Evolutionary conservation across 2,888 invertebrate species (phyloP), one percentile per base, ranked within the genome.

Genomic region (Gonocerus acuteangulatus): DNA sequence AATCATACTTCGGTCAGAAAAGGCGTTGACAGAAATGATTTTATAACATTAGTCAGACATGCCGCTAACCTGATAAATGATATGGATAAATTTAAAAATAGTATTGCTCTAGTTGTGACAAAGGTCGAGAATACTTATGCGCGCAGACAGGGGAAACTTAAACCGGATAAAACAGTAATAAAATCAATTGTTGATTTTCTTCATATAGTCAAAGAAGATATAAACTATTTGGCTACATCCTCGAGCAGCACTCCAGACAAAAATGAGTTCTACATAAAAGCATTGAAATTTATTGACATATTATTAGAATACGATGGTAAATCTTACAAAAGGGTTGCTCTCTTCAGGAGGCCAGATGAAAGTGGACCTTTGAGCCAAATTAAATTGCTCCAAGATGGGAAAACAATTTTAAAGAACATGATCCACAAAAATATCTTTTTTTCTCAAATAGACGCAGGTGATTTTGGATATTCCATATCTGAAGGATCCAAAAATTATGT

Each of bases 381-480:
- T 9, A 4, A 22, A 42, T 16, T 54, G 15, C 22, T 54, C 19
- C 36, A 42, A 13, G 23, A 54, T 13, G 54, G 39, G 1, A 54
- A 42, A 54, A 13, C 11, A n/a, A 3, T n/a, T 19, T 21, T 54
- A 21, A 7, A 54, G 42, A 54, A 22, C 15, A 7, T 54, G 2
- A 42, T 42, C 6, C 19, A 42, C n/a, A 42, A 36, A 16, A 39
- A 42, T 54, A 42, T 54, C 15, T 15, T 21, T 36, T 54, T 23
- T 19, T 13, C 19, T 7, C n/a, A 54, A 21, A n/a, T 6, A 15
- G 1, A 6, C 15, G 16, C 13, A 22, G 15, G 19, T n/a, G 54
- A 54, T 23, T 54, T 54, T 23, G 54, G 54, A n/a, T 54, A 54
- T 22, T 34, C 54, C 15, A 9, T 54, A 15, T 54, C 54, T n/a